A percentile compares a stretch with the other conserved stretches of the same genome.
phyloP scores from a whole-genome alignment of 2,113 vertebrate genomes.

The Acanthochromis polyacanthus region DNA sequence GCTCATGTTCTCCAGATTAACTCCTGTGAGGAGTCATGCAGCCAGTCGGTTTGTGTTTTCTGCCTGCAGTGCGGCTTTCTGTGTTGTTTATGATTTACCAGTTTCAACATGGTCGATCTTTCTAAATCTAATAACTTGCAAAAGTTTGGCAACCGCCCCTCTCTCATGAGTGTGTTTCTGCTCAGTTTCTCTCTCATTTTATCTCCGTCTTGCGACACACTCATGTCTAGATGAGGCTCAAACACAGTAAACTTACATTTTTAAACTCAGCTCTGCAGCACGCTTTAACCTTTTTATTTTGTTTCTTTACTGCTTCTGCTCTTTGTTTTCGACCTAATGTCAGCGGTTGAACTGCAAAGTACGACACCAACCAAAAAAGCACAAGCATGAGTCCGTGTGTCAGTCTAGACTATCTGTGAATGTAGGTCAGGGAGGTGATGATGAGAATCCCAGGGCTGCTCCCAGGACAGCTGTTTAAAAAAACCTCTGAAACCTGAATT shows the following conservation, averaged over 20 bases:
- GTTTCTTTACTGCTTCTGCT: not conserved
- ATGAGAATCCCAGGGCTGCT: slow-evolving; percentile 74
- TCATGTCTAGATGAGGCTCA: not conserved
- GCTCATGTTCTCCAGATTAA: not conserved
- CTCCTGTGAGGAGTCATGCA: not conserved
- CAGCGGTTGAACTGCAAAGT: slow-evolving; percentile 8
- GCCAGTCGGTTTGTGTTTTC: not conserved
- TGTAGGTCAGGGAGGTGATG: slow-evolving; percentile 68
- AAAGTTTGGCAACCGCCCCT: not conserved
- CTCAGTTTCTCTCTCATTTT: not conserved
- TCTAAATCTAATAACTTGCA: slow-evolving; percentile 5
- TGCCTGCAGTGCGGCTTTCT: not conserved
- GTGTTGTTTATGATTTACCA: not conserved
- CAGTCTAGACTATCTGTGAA: slow-evolving; percentile 53
- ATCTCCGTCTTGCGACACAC: slow-evolving; percentile 1
- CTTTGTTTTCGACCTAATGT: not conserved
- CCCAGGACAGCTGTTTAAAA: slow-evolving; percentile 44
- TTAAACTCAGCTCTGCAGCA: no score
- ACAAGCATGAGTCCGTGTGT: slow-evolving; percentile 3
- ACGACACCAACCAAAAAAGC: not conserved
- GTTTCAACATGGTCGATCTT: not conserved
- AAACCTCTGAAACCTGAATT: slow-evolving; percentile 28
- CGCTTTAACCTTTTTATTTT: not conserved
- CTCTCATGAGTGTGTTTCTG: slow-evolving; percentile 5
- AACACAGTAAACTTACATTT: no score